A percentile compares a stretch with the other conserved stretches of the same genome.
These are phyloP conservation scores for Athrips mouffetella DNA, from an alignment of 2,888 invertebrate genomes.

Conservation along the genomic window DNA sequence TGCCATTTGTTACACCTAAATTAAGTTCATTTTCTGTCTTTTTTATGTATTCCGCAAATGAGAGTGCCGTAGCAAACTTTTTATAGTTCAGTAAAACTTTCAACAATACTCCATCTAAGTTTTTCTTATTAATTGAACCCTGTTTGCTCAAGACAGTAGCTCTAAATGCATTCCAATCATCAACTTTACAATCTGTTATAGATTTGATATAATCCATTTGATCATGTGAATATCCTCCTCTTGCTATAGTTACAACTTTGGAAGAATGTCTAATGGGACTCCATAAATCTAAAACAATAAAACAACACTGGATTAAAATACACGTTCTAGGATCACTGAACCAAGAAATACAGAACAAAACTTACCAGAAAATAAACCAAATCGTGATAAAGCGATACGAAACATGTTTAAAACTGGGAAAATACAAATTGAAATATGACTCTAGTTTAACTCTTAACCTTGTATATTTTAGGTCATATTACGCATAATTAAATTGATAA, in stretches of 20 bases:
- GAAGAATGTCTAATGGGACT: neutral
- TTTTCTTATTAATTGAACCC: slow-evolving; percentile 62
- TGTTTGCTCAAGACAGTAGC: slow-evolving; percentile 51
- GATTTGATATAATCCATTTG: slow-evolving; percentile 54
- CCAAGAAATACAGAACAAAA: too few species aligned
- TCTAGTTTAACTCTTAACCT: too few species aligned
- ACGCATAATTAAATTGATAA: too few species aligned
- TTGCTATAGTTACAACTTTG: slow-evolving; percentile 19
- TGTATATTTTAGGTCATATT: too few species aligned
- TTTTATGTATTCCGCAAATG: slow-evolving; percentile 78
- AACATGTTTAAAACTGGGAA: too few species aligned
- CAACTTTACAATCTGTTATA: slow-evolving; percentile 31
- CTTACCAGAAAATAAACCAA: too few species aligned
- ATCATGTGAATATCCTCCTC: slow-evolving; percentile 25
- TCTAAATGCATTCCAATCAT: slow-evolving; percentile 64
- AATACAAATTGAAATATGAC: too few species aligned
- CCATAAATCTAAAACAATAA: neutral
- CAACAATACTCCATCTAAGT: slow-evolving; percentile 80
- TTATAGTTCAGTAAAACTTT: slow-evolving; percentile 63
- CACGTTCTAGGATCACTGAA: too few species aligned
- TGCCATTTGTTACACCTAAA: slow-evolving; percentile 77
- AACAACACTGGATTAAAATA: too few species aligned
- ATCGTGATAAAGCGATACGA: too few species aligned
- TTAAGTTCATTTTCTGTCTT: slow-evolving; percentile 67
- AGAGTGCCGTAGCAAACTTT: slow-evolving; percentile 71